Percentiles rank a stretch among this genome's conserved stretches.
Conservation (phyloP, 2,797 vertebrate genomes). For the Crocidura indochinensis region DNA sequence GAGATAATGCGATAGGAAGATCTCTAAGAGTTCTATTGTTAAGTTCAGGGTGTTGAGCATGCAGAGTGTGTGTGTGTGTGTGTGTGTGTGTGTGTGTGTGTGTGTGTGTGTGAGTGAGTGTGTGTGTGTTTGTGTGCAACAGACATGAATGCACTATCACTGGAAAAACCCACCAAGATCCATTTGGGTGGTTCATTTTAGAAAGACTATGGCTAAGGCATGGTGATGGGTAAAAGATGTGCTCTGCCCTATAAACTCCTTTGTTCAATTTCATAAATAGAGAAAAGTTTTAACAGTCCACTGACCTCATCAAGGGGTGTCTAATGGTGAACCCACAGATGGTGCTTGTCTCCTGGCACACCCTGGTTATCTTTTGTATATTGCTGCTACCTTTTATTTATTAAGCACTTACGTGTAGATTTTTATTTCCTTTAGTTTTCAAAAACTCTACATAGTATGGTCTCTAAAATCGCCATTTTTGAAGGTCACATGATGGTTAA, state of each 20-base stretch:
- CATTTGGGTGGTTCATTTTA: neutral
- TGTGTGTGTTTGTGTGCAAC: neutral
- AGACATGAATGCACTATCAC: neutral
- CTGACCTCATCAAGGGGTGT: neutral
- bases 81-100: neutral
- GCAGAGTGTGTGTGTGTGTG: neutral
- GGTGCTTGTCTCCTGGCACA: neutral
- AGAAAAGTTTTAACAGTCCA: neutral
- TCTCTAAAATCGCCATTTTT: conserved; percentile 1
- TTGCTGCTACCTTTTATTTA: neutral
- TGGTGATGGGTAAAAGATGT: conserved; percentile 3
- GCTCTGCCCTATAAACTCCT: neutral
- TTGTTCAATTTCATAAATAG: conserved; percentile 46
- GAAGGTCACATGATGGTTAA: conserved; percentile 9
- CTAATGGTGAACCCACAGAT: neutral
- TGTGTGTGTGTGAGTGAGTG: neutral
- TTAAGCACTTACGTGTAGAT: neutral
- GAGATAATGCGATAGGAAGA: neutral
- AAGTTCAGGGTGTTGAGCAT: neutral
- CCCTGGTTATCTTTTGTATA: conserved; percentile 1
- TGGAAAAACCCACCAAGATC: conserved; percentile 22
- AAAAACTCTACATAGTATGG: neutral
- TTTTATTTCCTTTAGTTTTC: conserved; percentile 53
- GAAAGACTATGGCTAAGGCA: conserved; percentile 1
- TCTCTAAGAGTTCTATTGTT: neutral